A percentile compares a stretch with the other conserved stretches of the same genome.
These are phyloP conservation scores for Athrips mouffetella DNA, from an alignment of 2,888 invertebrate genomes.

Conservation along the genomic window DNA sequence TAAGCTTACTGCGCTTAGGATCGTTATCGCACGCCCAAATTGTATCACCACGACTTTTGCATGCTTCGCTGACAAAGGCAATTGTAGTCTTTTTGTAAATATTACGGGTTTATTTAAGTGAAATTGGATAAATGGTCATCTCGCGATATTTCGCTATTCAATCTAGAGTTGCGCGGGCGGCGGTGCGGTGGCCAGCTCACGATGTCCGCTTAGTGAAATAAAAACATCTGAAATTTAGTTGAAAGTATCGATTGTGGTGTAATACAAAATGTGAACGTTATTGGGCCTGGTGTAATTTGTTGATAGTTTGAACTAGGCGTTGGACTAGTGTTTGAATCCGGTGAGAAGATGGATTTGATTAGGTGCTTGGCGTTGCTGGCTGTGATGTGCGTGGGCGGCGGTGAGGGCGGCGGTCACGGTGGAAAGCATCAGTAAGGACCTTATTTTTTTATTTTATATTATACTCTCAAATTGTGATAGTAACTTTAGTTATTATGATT, in stretches of 20 bases:
- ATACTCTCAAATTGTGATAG: constrained; percentile 6
- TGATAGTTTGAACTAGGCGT: constrained; percentile 32
- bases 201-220: constrained; percentile 43
- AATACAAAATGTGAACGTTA: constrained; percentile 61
- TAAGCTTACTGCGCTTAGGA: constrained; percentile 40
- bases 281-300: constrained; percentile 40
- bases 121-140: constrained; percentile 77
- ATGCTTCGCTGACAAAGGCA: constrained; percentile 48
- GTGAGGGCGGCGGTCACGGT: constrained; percentile 64
- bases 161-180: constrained; percentile 50
- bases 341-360: constrained; percentile 49
- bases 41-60: constrained; percentile 37
- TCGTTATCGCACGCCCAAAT: constrained; percentile 33
- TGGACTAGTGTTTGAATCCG: constrained; percentile 32
- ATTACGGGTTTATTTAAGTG: constrained; percentile 76
- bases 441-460: constrained; percentile 4
- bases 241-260: constrained; percentile 47
- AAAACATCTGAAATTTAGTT: constrained; percentile 45
- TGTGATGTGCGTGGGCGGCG: constrained; percentile 48
- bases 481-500: constrained; percentile 5
- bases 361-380: constrained; percentile 53
- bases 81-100: constrained; percentile 69
- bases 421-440: constrained; percentile 63
- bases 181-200: constrained; percentile 44
- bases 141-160: constrained; percentile 66